Evolutionary conservation across 2,888 invertebrate genomes (phyloP).

Genomic region (Drosophila birchii): DNA sequence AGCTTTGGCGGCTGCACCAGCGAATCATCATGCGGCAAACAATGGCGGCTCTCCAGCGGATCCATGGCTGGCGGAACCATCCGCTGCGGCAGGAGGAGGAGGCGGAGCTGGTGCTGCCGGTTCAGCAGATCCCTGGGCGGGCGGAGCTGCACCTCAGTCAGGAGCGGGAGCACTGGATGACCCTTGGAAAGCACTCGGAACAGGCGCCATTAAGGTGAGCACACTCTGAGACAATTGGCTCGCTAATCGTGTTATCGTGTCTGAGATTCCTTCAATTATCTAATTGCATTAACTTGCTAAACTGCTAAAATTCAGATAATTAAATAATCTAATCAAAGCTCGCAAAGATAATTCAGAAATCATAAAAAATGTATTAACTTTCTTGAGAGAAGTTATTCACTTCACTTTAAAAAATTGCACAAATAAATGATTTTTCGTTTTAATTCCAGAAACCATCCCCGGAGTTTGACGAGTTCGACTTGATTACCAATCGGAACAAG

Average conservation of each 20-base stretch:
- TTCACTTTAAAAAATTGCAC: neutral
- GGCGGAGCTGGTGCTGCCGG: conserved; percentile 36
- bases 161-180: conserved; percentile 83
- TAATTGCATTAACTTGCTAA: neutral
- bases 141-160: conserved; percentile 69
- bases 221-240: neutral
- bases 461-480: conserved; percentile 95
- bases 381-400: neutral
- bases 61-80: conserved; percentile 81
- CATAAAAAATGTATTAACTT: neutral
- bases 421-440: neutral
- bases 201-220: conserved; percentile 74
- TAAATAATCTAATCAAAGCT: conserved; percentile 1
- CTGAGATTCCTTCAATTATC: neutral
- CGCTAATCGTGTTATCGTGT: neutral
- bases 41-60: conserved; percentile 68
- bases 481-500: conserved; percentile 91
- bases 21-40: conserved; percentile 49
- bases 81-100: conserved; percentile 16
- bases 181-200: conserved; percentile 86
- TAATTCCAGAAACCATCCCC: conserved; percentile 83
- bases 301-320: neutral
- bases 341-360: neutral
- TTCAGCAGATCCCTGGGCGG: conserved; percentile 72
- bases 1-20: conserved; percentile 59